These are phyloP conservation scores for Cheilosia vernalis DNA, from an alignment of 2,888 invertebrate genomes.

Conservation along the genomic window DNA sequence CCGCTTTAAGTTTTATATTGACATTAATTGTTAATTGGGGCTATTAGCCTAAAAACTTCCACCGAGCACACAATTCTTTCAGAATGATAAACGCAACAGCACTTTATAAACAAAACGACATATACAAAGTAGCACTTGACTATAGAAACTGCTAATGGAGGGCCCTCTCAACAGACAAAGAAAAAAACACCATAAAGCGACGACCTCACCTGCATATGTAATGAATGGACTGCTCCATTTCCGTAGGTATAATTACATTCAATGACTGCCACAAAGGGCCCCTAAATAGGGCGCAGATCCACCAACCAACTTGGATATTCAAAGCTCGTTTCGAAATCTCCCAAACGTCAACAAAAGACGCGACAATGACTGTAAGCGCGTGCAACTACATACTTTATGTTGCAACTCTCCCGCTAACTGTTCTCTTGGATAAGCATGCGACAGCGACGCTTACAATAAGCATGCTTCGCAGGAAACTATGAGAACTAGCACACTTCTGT, in stretches of 20 bases:
- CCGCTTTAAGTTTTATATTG: conserved; percentile 21
- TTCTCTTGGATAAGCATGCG: conserved; percentile 29
- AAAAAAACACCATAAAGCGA: conserved; percentile 34
- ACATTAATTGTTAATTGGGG: conserved; percentile 56
- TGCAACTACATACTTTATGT: conserved; percentile 11
- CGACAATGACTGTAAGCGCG: neutral
- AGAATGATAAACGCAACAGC: conserved; percentile 12
- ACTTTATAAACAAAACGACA: neutral
- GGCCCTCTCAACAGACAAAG: conserved; percentile 7
- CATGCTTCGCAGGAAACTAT: conserved; percentile 31
- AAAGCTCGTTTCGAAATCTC: conserved; percentile 49
- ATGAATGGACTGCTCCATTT: conserved; percentile 67
- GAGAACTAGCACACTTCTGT: conserved; percentile 57
- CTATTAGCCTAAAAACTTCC: conserved; percentile 48
- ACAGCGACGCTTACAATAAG: conserved; percentile 26
- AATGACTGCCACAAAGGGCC: conserved; percentile 35
- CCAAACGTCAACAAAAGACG: conserved; percentile 17
- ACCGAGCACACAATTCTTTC: neutral
- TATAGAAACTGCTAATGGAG: conserved; percentile 17
- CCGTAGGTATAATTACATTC: conserved; percentile 63
- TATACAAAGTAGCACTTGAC: neutral
- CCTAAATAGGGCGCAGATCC: conserved; percentile 30
- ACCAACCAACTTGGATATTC: conserved; percentile 17
- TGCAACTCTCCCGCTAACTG: conserved; percentile 36
- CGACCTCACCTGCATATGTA: conserved; percentile 70